phyloP scores from a whole-genome alignment of 2,113 vertebrate species.

The Rhinogobius similis region DNA sequence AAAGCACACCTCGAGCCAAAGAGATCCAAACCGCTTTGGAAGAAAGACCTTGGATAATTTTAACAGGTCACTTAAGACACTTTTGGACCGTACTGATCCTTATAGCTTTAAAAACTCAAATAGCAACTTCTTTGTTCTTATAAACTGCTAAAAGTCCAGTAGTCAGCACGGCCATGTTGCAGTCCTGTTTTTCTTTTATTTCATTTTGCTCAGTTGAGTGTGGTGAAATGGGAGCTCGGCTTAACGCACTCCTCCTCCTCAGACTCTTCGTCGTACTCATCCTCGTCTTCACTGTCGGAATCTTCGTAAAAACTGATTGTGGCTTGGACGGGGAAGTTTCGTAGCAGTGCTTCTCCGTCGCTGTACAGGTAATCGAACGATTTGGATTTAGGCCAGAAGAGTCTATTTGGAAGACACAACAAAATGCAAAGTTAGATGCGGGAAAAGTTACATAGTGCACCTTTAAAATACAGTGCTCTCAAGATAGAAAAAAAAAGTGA shows the following conservation, averaged over 20 bases:
- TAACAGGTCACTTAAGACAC: too few relatives aligned
- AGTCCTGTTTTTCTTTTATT: not conserved
- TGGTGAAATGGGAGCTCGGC: slow-evolving; percentile 35
- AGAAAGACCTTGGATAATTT: too few relatives aligned
- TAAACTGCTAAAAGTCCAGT: not conserved
- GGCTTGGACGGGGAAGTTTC: slow-evolving; percentile 85
- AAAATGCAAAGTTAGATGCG: not conserved
- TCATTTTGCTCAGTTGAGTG: slow-evolving; percentile 46
- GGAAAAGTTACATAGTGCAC: too few relatives aligned
- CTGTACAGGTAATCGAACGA: slow-evolving; percentile 85
- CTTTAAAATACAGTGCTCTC: too few relatives aligned
- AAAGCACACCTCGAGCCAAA: too few relatives aligned
- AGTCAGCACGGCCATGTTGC: not conserved
- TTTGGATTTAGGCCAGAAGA: slow-evolving; percentile 85
- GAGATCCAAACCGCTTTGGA: too few relatives aligned
- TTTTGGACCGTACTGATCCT: too few relatives aligned
- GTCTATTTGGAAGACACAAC: slow-evolving; percentile 60
- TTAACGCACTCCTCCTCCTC: slow-evolving; percentile 39
- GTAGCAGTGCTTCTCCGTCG: slow-evolving; percentile 79
- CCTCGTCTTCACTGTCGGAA: slow-evolving; percentile 72
- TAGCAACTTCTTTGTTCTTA: too few relatives aligned
- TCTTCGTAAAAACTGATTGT: slow-evolving; percentile 86
- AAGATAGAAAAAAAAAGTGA: too few relatives aligned
- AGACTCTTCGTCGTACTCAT: slow-evolving; percentile 45
- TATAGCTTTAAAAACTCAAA: too few relatives aligned